phyloP scores from a whole-genome alignment of 1,140 invertebrate genomes.

The Nasonia vitripennis region DNA sequence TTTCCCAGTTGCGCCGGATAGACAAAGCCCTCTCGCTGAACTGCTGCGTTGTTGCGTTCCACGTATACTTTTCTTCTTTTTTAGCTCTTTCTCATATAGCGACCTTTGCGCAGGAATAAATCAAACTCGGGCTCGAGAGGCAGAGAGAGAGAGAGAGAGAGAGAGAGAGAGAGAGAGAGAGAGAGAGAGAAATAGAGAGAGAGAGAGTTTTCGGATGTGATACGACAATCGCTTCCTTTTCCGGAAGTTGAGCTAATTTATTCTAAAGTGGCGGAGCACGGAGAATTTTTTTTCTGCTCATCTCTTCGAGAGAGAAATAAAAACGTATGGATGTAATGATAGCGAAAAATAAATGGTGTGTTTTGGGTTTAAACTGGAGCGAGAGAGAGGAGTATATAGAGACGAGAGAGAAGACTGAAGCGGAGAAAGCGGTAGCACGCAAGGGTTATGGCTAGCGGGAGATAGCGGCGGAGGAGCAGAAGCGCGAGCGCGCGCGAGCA shows the following conservation, averaged over 20 bases:
- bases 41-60: background rate
- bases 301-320: too few species aligned
- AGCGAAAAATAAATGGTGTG: background rate
- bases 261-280: background rate
- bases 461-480: slow-evolving; percentile 67
- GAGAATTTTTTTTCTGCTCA: background rate
- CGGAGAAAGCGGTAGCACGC: slow-evolving; percentile 54
- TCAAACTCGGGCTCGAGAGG: background rate
- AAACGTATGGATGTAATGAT: too few species aligned
- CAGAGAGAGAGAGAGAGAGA: too few species aligned
- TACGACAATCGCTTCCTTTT: background rate
- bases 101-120: background rate
- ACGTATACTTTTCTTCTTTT: background rate
- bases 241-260: slow-evolving; percentile 14
- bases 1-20: background rate
- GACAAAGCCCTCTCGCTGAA: background rate
- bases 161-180: too few species aligned
- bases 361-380: slow-evolving; percentile 57
- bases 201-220: background rate
- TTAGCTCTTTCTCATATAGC: background rate
- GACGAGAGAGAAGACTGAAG: slow-evolving; percentile 16
- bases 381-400: slow-evolving; percentile 55
- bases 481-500: slow-evolving; percentile 61
- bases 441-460: slow-evolving; percentile 71
- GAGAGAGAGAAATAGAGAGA: too few species aligned